A percentile compares a stretch with the other conserved stretches of the same genome.
Conservation (phyloP, 1,140 invertebrate species). For the Agrypnia vestita region DNA sequence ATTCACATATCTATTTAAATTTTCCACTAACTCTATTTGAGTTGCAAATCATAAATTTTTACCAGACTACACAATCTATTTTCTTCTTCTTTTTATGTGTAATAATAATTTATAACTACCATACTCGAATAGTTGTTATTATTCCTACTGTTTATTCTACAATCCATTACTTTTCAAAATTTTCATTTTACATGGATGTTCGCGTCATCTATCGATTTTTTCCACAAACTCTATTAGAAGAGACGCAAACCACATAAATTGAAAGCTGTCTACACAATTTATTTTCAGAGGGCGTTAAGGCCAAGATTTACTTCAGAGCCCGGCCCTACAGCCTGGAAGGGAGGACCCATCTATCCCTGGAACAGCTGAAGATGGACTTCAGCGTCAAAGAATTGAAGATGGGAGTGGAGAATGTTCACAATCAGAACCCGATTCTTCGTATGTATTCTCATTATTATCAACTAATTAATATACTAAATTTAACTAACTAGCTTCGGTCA, state of each 20-base stretch:
- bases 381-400: slow-evolving; percentile 85
- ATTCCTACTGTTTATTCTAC: no score
- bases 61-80: no score
- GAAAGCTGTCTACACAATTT: not conserved
- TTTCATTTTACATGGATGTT: no score
- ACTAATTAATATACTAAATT: no score
- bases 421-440: slow-evolving; percentile 85
- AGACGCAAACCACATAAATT: not conserved
- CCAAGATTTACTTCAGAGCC: slow-evolving; percentile 86
- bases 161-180: no score
- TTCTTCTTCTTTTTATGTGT: no score
- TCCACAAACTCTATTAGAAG: not conserved
- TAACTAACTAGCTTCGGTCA: no score
- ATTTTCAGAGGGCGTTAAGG: slow-evolving; percentile 83
- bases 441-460: slow-evolving; percentile 70
- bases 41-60: no score
- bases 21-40: no score
- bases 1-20: no score
- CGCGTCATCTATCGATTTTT: not conserved
- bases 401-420: slow-evolving; percentile 87
- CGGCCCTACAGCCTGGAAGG: slow-evolving; percentile 76
- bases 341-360: slow-evolving; percentile 77
- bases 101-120: no score
- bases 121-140: not conserved
- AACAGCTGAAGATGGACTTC: slow-evolving; percentile 87